Percentiles rank a stretch among this genome's conserved stretches.
Conservation (phyloP, 37 sponge, comb jelly and placozoan genomes). For the Tethya wilhelma region DNA sequence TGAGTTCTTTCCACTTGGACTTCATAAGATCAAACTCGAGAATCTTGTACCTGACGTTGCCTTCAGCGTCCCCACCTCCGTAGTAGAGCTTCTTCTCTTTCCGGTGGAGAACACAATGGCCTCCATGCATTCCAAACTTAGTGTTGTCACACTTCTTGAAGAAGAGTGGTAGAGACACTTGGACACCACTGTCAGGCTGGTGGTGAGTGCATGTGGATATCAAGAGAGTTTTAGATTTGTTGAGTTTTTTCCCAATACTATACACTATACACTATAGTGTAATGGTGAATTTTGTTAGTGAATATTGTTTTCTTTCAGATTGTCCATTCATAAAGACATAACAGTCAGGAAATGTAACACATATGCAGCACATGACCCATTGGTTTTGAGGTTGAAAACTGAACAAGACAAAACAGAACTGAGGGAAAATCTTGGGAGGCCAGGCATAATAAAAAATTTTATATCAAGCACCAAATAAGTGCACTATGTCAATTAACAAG, state of each 20-base stretch:
- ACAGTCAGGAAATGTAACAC: too few species aligned
- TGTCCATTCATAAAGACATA: too few species aligned
- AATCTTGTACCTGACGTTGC: conserved; percentile 19
- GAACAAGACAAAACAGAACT: too few species aligned
- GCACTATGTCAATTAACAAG: too few species aligned
- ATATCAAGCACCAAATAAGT: too few species aligned
- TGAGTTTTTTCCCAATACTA: not conserved
- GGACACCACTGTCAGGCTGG: conserved; percentile 31
- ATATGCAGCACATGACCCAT: too few species aligned
- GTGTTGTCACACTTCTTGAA: not conserved
- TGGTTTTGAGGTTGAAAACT: too few species aligned
- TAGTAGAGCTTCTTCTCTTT: conserved; percentile 11
- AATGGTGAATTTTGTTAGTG: not conserved
- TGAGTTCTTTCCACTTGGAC: not conserved
- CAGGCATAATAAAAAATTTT: too few species aligned
- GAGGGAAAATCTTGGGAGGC: too few species aligned
- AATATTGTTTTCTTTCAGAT: too few species aligned
- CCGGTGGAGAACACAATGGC: conserved; percentile 30
- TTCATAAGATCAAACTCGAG: conserved; percentile 11
- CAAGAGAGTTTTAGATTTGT: not conserved
- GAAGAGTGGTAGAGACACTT: conserved; percentile 12
- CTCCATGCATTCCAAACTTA: conserved; percentile 2
- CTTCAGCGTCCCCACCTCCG: conserved; percentile 24
- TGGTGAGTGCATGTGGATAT: not conserved
- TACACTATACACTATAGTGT: too few species aligned